Conservation (phyloP, 2,888 invertebrate species). For the Siphlonurus alternatus region DNA sequence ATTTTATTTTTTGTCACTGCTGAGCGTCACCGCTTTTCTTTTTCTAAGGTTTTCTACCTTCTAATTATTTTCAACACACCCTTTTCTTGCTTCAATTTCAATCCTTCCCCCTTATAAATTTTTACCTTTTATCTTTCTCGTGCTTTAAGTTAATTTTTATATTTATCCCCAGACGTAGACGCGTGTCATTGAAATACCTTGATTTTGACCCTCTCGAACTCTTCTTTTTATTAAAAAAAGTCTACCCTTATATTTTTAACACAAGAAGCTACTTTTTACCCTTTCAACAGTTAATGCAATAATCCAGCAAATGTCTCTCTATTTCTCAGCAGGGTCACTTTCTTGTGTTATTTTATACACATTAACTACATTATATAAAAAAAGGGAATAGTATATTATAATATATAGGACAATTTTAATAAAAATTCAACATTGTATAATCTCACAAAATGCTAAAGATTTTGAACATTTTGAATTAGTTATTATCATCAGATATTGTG, state of each 20-base stretch:
- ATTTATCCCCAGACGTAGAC: not conserved
- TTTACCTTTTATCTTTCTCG: not conserved
- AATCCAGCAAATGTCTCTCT: not conserved
- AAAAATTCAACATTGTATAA: too few species aligned
- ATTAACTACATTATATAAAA: too few species aligned
- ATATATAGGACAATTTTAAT: too few species aligned
- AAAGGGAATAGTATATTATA: too few species aligned
- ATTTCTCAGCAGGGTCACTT: too few species aligned
- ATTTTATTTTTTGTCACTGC: not conserved
- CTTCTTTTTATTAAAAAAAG: not conserved
- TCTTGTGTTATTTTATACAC: too few species aligned
- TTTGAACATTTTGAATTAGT: too few species aligned
- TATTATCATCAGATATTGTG: too few species aligned
- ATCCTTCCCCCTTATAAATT: not conserved
- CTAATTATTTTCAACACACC: not conserved
- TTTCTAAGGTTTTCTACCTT: too few species aligned
- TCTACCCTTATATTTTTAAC: not conserved
- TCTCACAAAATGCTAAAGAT: too few species aligned
- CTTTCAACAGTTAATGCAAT: not conserved
- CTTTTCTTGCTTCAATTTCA: too few species aligned
- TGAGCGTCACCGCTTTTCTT: too few species aligned
- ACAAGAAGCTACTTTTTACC: not conserved
- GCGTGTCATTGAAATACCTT: not conserved
- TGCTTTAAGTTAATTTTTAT: not conserved
- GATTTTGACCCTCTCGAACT: not conserved